These are phyloP conservation scores for Mya arenaria DNA, from an alignment of 1,140 invertebrate genomes.

Conservation along the genomic window DNA sequence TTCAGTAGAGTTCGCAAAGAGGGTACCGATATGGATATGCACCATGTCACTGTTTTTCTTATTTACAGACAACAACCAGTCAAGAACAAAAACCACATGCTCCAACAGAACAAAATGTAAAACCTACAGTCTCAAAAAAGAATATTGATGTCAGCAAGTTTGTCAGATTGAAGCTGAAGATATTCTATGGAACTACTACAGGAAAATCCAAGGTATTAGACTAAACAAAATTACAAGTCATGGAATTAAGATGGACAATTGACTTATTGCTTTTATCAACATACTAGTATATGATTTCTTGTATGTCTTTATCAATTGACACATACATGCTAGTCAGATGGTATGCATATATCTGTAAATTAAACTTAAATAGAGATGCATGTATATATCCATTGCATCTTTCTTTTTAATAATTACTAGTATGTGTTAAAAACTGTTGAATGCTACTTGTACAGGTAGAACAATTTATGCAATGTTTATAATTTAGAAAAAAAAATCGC, in stretches of 20 bases:
- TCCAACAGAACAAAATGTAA: not conserved
- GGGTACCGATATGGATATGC: not conserved
- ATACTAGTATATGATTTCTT: not conserved
- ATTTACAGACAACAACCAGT: not conserved
- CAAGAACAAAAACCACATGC: not conserved
- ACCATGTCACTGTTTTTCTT: not conserved
- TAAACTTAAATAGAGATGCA: not conserved
- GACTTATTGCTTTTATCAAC: no score
- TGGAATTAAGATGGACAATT: no score
- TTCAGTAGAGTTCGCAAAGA: not conserved
- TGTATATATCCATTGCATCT: not conserved
- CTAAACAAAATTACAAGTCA: no score
- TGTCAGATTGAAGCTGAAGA: constrained; percentile 69
- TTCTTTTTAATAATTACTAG: no score
- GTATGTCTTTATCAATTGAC: not conserved
- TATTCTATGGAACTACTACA: constrained; percentile 81
- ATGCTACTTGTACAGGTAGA: no score
- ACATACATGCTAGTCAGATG: not conserved
- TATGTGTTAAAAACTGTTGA: no score
- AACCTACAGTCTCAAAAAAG: constrained; percentile 10
- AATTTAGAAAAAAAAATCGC: no score
- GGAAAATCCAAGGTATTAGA: constrained; percentile 80
- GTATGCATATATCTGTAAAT: not conserved
- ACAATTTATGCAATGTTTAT: no score
- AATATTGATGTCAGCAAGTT: constrained; percentile 48